phyloP scores from a whole-genome alignment of 2,113 vertebrate genomes.

The Forbesichthys papilliferus region DNA sequence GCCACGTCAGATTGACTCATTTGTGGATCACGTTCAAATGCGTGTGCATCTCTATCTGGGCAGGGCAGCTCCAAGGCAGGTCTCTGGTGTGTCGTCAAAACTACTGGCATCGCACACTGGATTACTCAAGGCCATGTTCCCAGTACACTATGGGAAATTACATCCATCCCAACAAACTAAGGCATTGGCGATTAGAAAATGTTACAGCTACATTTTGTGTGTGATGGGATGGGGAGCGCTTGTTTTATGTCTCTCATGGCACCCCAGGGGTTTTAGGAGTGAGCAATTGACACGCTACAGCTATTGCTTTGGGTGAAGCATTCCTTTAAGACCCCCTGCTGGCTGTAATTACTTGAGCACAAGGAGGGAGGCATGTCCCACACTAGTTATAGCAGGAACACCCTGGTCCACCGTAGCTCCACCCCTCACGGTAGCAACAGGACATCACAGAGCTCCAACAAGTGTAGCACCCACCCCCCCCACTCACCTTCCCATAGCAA shows the following conservation, averaged over 20 bases:
- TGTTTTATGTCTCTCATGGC: not conserved
- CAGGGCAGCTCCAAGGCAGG: conserved; percentile 30
- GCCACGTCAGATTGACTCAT: conserved; percentile 58
- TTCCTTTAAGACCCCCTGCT: not conserved
- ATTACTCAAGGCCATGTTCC: not conserved
- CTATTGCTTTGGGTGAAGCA: no score
- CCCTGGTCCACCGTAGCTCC: not conserved
- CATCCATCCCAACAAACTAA: not conserved
- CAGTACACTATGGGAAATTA: not conserved
- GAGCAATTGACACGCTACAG: no score
- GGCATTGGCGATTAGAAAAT: no score
- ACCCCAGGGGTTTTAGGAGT: no score
- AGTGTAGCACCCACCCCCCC: conserved; percentile 48
- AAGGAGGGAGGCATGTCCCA: not conserved
- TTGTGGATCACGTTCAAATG: conserved; percentile 52
- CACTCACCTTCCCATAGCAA: conserved; percentile 43
- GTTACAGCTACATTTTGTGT: not conserved
- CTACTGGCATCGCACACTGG: not conserved
- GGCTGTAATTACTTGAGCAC: no score
- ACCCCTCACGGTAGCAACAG: conserved; percentile 33
- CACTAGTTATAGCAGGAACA: not conserved
- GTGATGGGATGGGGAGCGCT: no score
- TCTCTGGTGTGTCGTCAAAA: conserved; percentile 10
- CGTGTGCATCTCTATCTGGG: conserved; percentile 28
- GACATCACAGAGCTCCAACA: conserved; percentile 69